These are phyloP conservation scores for Amphilophus citrinellus DNA, from an alignment of 2,113 vertebrate species.

Conservation along the genomic window DNA sequence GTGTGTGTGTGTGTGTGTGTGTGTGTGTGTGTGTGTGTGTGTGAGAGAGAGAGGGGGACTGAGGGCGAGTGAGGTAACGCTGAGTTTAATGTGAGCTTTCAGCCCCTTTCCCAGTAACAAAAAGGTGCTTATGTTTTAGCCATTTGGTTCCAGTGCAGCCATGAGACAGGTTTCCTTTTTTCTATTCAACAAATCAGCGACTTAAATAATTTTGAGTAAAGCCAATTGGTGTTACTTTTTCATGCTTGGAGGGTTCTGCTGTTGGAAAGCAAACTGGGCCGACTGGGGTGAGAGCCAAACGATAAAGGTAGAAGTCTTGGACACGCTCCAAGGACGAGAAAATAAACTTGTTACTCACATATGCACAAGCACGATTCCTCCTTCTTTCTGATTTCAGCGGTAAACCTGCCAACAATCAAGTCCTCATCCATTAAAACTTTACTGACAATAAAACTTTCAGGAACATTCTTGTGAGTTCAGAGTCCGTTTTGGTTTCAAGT, in stretches of 20 bases:
- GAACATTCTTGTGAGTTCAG: not conserved
- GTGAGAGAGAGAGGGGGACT: not conserved
- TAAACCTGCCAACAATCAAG: not conserved
- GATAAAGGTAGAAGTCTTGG: not conserved
- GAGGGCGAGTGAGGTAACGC: conserved; percentile 36
- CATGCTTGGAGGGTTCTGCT: conserved; percentile 31
- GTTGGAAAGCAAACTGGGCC: conserved; percentile 26
- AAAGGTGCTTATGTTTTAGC: conserved; percentile 71
- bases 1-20: conserved; percentile 5
- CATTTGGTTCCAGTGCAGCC: conserved; percentile 62
- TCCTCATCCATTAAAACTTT: not conserved
- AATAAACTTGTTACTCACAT: not conserved
- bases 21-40: conserved; percentile 4
- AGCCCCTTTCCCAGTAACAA: conserved; percentile 6
- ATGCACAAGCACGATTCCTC: not conserved
- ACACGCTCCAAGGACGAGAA: conserved; percentile 3
- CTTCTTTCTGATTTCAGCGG: not conserved
- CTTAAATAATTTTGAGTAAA: conserved; percentile 40
- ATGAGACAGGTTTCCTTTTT: conserved; percentile 19
- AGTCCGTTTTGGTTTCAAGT: not conserved
- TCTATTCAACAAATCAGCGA: conserved; percentile 7
- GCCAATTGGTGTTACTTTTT: conserved; percentile 42
- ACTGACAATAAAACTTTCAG: not conserved
- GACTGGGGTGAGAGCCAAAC: not conserved
- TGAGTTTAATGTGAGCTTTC: conserved; percentile 55